Conservation (phyloP, 2,113 vertebrate species). For the Benitochromis conjunctus region DNA sequence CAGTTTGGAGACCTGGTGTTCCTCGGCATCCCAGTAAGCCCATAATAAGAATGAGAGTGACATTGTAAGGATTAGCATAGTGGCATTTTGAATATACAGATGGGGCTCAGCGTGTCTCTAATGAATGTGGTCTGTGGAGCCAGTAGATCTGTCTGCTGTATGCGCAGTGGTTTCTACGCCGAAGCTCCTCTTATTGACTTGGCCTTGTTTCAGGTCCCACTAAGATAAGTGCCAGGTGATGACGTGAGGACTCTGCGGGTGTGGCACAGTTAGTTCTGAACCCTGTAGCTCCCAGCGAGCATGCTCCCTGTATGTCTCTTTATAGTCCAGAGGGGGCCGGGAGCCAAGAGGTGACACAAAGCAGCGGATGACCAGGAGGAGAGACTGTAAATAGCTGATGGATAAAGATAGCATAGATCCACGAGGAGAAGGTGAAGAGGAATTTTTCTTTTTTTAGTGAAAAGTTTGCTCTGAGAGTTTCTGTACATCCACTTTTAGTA, state of each 20-base stretch:
- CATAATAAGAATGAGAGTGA: slow-evolving; percentile 27
- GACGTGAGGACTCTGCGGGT: slow-evolving; percentile 43
- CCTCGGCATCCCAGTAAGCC: slow-evolving; percentile 28
- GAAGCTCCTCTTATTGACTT: slow-evolving; percentile 52
- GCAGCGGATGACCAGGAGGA: background rate
- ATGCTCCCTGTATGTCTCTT: slow-evolving; percentile 56
- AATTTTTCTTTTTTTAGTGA: slow-evolving; percentile 2
- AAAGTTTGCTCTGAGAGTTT: slow-evolving; percentile 55
- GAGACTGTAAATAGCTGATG: slow-evolving; percentile 15
- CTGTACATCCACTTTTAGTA: slow-evolving; percentile 45
- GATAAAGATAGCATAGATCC: slow-evolving; percentile 32
- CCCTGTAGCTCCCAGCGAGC: slow-evolving; percentile 46
- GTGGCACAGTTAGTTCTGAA: slow-evolving; percentile 40
- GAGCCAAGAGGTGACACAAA: slow-evolving; percentile 53
- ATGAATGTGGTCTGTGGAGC: slow-evolving; percentile 31
- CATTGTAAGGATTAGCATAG: slow-evolving; percentile 16
- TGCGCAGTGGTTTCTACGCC: slow-evolving; percentile 12
- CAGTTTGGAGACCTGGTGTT: slow-evolving; percentile 20
- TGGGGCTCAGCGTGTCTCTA: slow-evolving; percentile 32
- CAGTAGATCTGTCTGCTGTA: slow-evolving; percentile 18
- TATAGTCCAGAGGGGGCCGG: slow-evolving; percentile 51
- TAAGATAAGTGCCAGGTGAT: slow-evolving; percentile 52
- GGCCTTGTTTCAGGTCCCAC: slow-evolving; percentile 48
- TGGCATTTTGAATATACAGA: slow-evolving; percentile 33
- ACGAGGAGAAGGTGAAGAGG: slow-evolving; percentile 12